Conservation (phyloP, 2,888 invertebrate genomes). For the Trichopria drosophilae region DNA sequence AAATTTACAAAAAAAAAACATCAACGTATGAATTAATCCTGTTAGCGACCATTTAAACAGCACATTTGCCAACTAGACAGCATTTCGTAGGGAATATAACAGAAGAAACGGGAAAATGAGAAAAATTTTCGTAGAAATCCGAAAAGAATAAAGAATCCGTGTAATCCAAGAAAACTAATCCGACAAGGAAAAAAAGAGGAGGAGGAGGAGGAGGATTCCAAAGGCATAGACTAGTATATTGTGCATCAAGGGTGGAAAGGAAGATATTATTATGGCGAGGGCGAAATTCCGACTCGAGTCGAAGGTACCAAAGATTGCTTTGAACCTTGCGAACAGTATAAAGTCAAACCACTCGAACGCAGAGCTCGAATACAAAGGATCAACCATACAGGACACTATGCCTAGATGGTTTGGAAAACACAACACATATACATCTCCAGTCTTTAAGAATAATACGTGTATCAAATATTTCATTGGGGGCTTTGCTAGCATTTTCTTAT, state of each 20-base stretch:
- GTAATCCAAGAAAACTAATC: slow-evolving; percentile 50
- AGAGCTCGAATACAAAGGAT: slow-evolving; percentile 47
- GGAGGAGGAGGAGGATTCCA: slow-evolving; percentile 38
- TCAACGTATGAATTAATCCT: no score
- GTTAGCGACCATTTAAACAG: no score
- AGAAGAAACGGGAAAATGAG: slow-evolving; percentile 15
- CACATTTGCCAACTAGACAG: no score
- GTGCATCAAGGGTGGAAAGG: slow-evolving; percentile 16
- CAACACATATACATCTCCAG: slow-evolving; percentile 54
- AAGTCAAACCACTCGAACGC: slow-evolving; percentile 51
- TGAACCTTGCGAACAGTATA: slow-evolving; percentile 50
- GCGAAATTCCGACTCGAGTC: slow-evolving; percentile 13
- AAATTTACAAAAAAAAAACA: no score
- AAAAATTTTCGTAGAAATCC: slow-evolving; percentile 25
- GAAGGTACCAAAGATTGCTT: no score
- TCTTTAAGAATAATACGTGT: no score
- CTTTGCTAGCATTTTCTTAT: no score
- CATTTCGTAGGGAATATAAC: no score
- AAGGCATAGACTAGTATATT: slow-evolving; percentile 29
- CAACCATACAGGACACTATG: slow-evolving; percentile 47
- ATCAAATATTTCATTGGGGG: no score
- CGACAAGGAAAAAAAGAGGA: slow-evolving; percentile 43
- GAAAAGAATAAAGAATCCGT: slow-evolving; percentile 37
- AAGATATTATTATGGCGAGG: slow-evolving; percentile 11
- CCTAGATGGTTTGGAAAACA: slow-evolving; percentile 57